Evolutionary conservation across 2,113 vertebrate species (phyloP).

Genomic region (Paedocypris sp.): DNA sequence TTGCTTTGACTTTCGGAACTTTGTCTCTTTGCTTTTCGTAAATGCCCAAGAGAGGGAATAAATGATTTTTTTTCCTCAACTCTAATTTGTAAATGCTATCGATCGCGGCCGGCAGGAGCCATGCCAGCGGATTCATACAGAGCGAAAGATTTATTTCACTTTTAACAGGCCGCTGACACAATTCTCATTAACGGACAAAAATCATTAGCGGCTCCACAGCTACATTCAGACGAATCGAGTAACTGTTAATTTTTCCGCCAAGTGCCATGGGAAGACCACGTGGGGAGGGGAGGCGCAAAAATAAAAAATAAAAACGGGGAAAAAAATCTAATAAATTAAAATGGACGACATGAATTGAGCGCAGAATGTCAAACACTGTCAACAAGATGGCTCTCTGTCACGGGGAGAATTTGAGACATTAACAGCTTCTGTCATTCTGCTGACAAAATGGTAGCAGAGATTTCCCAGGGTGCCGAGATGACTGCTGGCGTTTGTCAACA

Average conservation of each 20-base stretch:
- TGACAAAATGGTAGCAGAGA: constrained; percentile 99
- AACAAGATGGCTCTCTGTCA: constrained; percentile 95
- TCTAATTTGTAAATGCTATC: constrained; percentile 61
- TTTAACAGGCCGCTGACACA: constrained; percentile 27
- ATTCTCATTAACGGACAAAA: constrained; percentile 43
- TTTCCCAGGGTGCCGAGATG: constrained; percentile 99
- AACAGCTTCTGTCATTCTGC: constrained; percentile 99
- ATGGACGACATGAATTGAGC: constrained; percentile 66
- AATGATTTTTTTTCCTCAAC: constrained; percentile 39
- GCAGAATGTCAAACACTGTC: constrained; percentile 93
- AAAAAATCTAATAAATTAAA: constrained; percentile 51
- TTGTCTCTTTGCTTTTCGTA: constrained; percentile 52
- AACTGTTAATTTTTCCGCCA: constrained; percentile 76
- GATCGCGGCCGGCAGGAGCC: constrained; percentile 42
- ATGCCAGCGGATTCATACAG: constrained; percentile 48
- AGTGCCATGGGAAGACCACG: constrained; percentile 11
- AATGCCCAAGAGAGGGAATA: constrained; percentile 46
- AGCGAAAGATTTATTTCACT: constrained; percentile 35
- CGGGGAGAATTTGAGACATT: constrained; percentile 98
- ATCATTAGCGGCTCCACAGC: constrained; percentile 55
- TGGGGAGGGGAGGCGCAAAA: constrained; percentile 7
- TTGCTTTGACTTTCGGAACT: background rate
- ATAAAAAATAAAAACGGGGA: constrained; percentile 18
- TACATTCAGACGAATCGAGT: constrained; percentile 55
- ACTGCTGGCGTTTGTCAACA: constrained; percentile 99